Evolutionary conservation across 1,140 invertebrate genomes (phyloP).

Genomic region (Ceratina australensis): DNA sequence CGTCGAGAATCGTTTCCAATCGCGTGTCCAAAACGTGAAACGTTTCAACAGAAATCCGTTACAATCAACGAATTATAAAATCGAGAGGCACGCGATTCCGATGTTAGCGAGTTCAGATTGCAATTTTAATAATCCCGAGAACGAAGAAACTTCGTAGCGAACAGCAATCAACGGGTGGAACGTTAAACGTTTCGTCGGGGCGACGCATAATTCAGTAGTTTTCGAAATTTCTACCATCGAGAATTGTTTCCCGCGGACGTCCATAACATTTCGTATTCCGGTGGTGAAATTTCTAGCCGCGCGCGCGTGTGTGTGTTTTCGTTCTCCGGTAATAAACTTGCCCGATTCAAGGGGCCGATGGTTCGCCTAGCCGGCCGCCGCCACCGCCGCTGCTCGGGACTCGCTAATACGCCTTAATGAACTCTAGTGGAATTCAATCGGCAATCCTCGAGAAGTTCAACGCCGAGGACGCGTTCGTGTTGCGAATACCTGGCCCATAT

Average conservation of each 20-base stretch:
- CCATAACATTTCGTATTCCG: not conserved
- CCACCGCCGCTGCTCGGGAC: not conserved
- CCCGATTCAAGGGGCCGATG: slow-evolving; percentile 29
- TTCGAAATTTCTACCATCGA: no score
- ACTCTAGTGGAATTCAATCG: slow-evolving; percentile 61
- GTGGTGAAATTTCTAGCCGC: slow-evolving; percentile 20
- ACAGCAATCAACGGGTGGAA: no score
- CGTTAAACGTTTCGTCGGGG: no score
- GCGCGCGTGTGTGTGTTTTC: slow-evolving; percentile 20
- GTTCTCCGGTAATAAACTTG: not conserved
- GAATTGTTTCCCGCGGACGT: no score
- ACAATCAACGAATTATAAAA: no score
- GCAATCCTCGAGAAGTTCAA: slow-evolving; percentile 43
- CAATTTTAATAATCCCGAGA: no score
- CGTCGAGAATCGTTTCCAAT: not conserved
- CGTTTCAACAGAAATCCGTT: no score
- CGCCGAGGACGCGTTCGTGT: slow-evolving; percentile 35
- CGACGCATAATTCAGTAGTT: no score
- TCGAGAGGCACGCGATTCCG: no score
- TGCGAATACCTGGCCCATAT: slow-evolving; percentile 42
- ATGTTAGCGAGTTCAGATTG: no score
- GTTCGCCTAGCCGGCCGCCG: slow-evolving; percentile 24
- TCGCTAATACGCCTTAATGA: slow-evolving; percentile 55
- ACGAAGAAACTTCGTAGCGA: no score
- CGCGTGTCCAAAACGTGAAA: no score